phyloP scores from a whole-genome alignment of 2,797 vertebrate species.

The Carduelis carduelis region DNA sequence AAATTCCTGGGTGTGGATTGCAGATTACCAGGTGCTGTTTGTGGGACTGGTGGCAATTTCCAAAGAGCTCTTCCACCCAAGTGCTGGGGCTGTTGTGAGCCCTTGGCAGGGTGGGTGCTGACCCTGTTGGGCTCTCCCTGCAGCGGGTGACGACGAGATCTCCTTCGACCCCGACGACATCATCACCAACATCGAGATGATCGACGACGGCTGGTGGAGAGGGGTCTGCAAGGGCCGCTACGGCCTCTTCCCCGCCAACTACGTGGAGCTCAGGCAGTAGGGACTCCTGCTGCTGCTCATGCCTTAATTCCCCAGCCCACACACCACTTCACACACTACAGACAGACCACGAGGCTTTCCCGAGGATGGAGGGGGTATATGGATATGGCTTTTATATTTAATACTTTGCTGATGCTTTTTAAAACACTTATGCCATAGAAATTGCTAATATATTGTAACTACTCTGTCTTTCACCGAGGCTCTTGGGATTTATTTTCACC shows the following conservation, averaged over 20 bases:
- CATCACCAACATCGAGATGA: conserved; percentile 99
- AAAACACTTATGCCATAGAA: conserved; percentile 68
- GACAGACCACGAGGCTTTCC: conserved; percentile 57
- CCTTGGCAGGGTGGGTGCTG: fast-evolving
- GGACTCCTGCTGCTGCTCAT: neutral
- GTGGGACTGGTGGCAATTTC: neutral
- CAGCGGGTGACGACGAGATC: conserved; percentile 95
- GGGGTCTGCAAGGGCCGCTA: conserved; percentile 89
- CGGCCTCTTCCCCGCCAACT: conserved; percentile 96
- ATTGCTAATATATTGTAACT: conserved; percentile 69
- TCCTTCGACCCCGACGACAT: conserved; percentile 96
- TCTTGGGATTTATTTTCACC: conserved; percentile 10
- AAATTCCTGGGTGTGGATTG: fast-evolving
- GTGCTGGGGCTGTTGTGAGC: neutral
- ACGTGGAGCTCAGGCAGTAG: conserved; percentile 91
- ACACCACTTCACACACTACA: conserved; percentile 61
- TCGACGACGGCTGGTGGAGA: conserved; percentile 97
- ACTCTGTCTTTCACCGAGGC: conserved; percentile 19
- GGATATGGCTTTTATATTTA: conserved; percentile 66
- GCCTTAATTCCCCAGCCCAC: conserved; percentile 44
- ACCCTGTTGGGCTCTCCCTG: conserved; percentile 2
- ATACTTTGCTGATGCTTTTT: conserved; percentile 71
- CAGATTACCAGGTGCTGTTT: fast-evolving
- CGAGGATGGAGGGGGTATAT: conserved; percentile 9
- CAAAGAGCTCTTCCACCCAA: neutral